Base-by-base conservation (phyloP, 2,888 invertebrate genomes). In the Thera obeliscata region DNA sequence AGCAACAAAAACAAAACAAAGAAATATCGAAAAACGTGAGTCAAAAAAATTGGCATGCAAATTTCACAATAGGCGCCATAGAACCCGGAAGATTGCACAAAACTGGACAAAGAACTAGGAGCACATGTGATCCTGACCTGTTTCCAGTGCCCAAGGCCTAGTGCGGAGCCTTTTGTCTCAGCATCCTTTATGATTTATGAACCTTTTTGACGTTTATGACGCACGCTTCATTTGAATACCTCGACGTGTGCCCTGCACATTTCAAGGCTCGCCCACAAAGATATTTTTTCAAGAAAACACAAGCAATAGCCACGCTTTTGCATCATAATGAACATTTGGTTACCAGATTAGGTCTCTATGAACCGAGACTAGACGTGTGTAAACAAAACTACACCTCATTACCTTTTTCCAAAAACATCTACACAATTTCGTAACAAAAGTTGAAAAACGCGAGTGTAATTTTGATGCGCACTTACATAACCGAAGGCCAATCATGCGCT, bases 51-150 rank as follows among this genome's bases (percentile, higher is more conserved):
- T 89, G 85, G 91, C 91, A 90, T 87, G 86, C 82, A 80, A 72
- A 82, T 83, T 74, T 74, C 75, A 89, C 87, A 88, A 89, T 84
- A 79, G 84, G 78, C 74, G 78, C 78, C 77, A 78, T 71, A 73
- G 81, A 85, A 87, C 87, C 91, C 91, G 91, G 91, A 92, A 93
- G 91, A 87, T 91, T 92, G 89, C 84, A 92, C 89, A 93, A 92
- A 83, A 78, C 76, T 59, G 73, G 80, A 87, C 87, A 86, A 89
- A 82, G 80, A 76, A 74, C 73, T 80, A 79, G 86, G 81, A 86
- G 87, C 93, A 93, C 93, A 93, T 93, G 93, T 93, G 90, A 90
- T 89, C 84, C 89, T 92, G 92, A 92, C 92, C 92, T 89, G 89
- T 88, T 93, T 92, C 89, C 78, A 83, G 81, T 88, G 63, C 78